These are phyloP conservation scores for Perca flavescens DNA, from an alignment of 2,113 vertebrate genomes.

Conservation along the genomic window DNA sequence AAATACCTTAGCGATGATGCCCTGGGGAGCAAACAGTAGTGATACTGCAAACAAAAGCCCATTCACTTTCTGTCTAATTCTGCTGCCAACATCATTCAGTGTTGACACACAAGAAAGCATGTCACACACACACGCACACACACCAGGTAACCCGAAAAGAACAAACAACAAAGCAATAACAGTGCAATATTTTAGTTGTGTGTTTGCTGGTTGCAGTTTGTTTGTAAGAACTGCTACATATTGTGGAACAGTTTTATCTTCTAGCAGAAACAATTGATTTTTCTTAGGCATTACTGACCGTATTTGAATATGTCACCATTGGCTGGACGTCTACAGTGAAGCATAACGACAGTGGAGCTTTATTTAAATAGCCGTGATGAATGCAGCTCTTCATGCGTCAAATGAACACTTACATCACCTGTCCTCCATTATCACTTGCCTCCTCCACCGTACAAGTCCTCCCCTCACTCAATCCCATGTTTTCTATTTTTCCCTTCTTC, in stretches of 20 bases:
- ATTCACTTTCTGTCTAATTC: constrained; percentile 47
- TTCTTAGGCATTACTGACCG: not conserved
- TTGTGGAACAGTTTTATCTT: not conserved
- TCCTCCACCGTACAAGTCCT: not conserved
- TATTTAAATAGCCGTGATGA: constrained; percentile 8
- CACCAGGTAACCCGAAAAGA: constrained; percentile 1
- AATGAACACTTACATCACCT: not conserved
- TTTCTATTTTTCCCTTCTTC: not conserved
- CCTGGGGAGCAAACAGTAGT: constrained; percentile 11
- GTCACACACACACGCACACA: constrained; percentile 5
- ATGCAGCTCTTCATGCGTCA: not conserved
- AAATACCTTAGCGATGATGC: constrained; percentile 11
- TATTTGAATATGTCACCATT: constrained; percentile 28
- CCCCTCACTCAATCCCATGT: not conserved
- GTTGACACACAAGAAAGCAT: not conserved
- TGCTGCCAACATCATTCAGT: constrained; percentile 7
- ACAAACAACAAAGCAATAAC: constrained; percentile 11
- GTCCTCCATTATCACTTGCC: constrained; percentile 15
- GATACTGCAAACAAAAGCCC: constrained; percentile 47
- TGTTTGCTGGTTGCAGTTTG: not conserved
- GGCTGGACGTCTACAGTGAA: not conserved
- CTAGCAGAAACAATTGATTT: constrained; percentile 3
- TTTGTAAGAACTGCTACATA: constrained; percentile 12
- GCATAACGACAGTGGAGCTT: not conserved
- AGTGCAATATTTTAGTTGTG: not conserved